Conservation (phyloP, 2,113 vertebrate species). For the Cyanistes caeruleus region DNA sequence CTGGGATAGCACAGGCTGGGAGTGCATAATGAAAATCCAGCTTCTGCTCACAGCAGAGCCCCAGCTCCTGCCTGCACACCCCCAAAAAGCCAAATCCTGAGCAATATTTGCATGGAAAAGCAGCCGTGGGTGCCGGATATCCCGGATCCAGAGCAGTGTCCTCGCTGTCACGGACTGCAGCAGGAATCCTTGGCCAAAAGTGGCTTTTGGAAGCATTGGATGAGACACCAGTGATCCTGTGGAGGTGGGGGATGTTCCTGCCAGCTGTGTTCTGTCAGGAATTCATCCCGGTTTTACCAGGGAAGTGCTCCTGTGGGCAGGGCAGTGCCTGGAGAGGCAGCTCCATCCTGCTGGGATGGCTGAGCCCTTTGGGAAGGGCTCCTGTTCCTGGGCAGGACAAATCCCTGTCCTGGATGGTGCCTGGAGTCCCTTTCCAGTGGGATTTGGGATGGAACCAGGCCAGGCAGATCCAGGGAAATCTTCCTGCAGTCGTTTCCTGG, state of each 20-base stretch:
- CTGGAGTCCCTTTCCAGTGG: rapidly evolving
- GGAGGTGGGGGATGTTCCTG: not conserved
- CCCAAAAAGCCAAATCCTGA: not conserved
- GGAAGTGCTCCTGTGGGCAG: not conserved
- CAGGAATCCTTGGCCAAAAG: not conserved
- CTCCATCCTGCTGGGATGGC: not conserved
- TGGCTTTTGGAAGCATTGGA: rapidly evolving
- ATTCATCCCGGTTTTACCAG: not conserved
- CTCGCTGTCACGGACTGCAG: rapidly evolving
- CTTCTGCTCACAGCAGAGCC: not conserved
- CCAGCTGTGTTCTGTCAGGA: not conserved
- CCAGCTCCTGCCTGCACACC: rapidly evolving
- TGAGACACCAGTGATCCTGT: not conserved
- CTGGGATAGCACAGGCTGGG: rapidly evolving
- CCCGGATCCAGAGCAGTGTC: rapidly evolving
- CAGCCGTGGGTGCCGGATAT: rapidly evolving
- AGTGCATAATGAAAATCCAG: rapidly evolving
- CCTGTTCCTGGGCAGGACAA: too few species aligned
- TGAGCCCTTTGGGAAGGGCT: not conserved
- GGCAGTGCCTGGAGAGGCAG: not conserved
- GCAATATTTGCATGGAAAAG: not conserved
- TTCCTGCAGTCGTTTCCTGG: not conserved
- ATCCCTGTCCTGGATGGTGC: not conserved
- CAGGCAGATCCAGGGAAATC: not conserved
- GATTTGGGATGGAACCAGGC: not conserved